Evolutionary conservation across 2,113 vertebrate genomes (phyloP).

Genomic region (Sisor rabdophorus): DNA sequence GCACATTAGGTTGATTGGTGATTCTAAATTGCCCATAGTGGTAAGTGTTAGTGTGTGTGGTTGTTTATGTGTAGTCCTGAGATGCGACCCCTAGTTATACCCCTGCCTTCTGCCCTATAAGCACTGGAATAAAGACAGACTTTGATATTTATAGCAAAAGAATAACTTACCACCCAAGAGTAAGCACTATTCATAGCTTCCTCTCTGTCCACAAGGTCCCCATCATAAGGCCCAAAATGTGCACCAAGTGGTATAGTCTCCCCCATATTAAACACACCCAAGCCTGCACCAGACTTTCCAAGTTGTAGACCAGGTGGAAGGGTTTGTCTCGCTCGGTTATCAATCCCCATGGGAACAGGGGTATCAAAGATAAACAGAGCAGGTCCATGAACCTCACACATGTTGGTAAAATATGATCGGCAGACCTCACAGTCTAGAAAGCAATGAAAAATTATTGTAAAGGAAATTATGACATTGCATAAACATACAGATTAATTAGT

Average conservation of each 20-base stretch:
- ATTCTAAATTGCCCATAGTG: too few relatives aligned
- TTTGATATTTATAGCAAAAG: neutral
- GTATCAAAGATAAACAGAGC: neutral
- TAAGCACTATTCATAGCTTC: constrained; percentile 1
- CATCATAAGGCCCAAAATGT: neutral
- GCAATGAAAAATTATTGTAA: too few relatives aligned
- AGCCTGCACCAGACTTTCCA: neutral
- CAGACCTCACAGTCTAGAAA: constrained; percentile 1
- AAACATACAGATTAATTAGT: neutral
- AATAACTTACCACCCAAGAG: neutral
- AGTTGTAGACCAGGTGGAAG: neutral
- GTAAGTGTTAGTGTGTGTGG: too few relatives aligned
- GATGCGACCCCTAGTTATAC: too few relatives aligned
- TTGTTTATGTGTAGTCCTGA: too few relatives aligned
- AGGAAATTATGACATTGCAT: neutral
- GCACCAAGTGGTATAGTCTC: constrained; percentile 1
- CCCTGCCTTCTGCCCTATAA: too few relatives aligned
- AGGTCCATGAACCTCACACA: neutral
- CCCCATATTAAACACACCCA: neutral
- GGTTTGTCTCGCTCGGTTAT: neutral
- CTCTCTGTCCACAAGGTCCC: neutral
- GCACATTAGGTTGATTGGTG: too few relatives aligned
- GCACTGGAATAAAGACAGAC: too few relatives aligned
- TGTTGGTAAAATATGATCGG: neutral
- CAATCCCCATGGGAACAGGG: constrained; percentile 1